phyloP scores from a whole-genome alignment of 2,113 vertebrate genomes.

The Sinocyclocheilus anophthalmus region DNA sequence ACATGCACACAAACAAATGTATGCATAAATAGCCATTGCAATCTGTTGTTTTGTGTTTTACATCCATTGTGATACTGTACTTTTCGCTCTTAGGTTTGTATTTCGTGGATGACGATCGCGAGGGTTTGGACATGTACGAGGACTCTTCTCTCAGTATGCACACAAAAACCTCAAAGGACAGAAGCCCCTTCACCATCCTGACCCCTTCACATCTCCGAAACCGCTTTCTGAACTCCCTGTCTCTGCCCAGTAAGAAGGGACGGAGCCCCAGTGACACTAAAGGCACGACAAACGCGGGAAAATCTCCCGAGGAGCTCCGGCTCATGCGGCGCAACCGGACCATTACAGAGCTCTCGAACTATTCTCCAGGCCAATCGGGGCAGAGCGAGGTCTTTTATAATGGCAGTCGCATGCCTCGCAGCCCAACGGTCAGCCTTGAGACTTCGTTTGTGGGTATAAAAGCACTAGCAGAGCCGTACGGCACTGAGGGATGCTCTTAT shows the following conservation, averaged over 20 bases:
- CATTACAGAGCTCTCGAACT: conserved; percentile 76
- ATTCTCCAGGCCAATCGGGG: conserved; percentile 43
- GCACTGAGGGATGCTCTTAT: conserved; percentile 47
- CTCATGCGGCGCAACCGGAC: conserved; percentile 77
- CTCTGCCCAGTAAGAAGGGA: conserved; percentile 83
- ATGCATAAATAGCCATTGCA: background rate
- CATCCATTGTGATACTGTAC: background rate
- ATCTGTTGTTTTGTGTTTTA: background rate
- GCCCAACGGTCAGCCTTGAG: conserved; percentile 77
- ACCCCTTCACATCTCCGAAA: conserved; percentile 80
- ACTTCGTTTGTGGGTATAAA: conserved; percentile 80
- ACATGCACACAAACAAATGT: background rate
- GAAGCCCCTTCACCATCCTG: conserved; percentile 82
- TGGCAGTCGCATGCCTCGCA: conserved; percentile 70
- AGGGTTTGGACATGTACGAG: conserved; percentile 79
- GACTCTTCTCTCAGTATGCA: conserved; percentile 77
- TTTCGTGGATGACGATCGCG: conserved; percentile 80
- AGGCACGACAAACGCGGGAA: conserved; percentile 51
- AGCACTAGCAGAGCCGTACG: conserved; percentile 72
- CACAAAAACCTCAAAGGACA: conserved; percentile 81
- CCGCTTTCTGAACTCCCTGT: conserved; percentile 82
- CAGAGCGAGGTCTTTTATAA: conserved; percentile 77
- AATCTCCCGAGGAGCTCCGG: conserved; percentile 70
- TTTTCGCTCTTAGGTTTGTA: conserved; percentile 77
- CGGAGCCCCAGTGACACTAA: conserved; percentile 82